Evolutionary conservation across 1,140 invertebrate genomes (phyloP).

Genomic region (Bombus terrestris): DNA sequence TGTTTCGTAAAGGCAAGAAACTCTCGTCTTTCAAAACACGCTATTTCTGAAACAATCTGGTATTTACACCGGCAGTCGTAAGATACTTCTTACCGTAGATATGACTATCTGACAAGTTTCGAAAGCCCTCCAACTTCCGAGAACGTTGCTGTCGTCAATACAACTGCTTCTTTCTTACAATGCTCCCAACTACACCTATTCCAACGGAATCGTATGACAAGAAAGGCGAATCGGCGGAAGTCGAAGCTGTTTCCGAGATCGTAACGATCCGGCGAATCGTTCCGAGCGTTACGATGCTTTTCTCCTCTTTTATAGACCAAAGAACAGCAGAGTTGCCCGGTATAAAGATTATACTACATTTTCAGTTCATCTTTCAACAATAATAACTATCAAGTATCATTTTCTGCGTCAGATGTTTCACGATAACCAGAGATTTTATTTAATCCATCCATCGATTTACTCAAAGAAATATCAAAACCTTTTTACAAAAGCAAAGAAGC

Average conservation of each 20-base stretch:
- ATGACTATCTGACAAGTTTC: constrained; percentile 40
- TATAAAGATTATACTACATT: background rate
- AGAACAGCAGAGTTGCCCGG: background rate
- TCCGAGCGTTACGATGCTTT: background rate
- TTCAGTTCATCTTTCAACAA: background rate
- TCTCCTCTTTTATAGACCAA: background rate
- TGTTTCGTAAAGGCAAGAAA: background rate
- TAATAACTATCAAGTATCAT: background rate
- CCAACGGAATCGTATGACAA: background rate
- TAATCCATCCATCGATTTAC: no score
- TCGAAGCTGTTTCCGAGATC: constrained; percentile 1
- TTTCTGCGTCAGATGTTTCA: background rate
- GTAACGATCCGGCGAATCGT: constrained; percentile 5
- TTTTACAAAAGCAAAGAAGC: no score
- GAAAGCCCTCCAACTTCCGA: constrained; percentile 26
- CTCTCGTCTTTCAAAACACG: background rate
- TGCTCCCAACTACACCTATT: constrained; percentile 2
- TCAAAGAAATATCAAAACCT: no score
- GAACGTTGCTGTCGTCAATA: background rate
- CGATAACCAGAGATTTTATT: background rate
- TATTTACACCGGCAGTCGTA: constrained; percentile 26
- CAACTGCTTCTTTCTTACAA: background rate
- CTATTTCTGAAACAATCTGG: background rate
- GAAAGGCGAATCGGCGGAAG: background rate
- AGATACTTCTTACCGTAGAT: background rate